Percentiles rank a stretch among this genome's conserved stretches.
These are phyloP conservation scores for Desmophyllum pertusum DNA, from an alignment of 92 coral and sea anemone genomes.

Conservation along the genomic window DNA sequence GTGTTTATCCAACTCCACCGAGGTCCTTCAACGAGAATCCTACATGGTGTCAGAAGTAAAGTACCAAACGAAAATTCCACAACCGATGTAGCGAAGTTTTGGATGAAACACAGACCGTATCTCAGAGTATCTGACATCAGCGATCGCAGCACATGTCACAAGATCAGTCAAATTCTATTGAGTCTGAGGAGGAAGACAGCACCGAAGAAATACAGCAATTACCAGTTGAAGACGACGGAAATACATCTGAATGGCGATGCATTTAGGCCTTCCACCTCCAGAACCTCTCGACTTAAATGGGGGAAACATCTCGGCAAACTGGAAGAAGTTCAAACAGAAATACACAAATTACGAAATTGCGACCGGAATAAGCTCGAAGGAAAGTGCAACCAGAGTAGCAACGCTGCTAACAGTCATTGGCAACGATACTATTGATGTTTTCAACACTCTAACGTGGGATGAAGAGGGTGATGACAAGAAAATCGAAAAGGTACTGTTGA, in stretches of 20 bases:
- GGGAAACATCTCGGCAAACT: conserved; percentile 54
- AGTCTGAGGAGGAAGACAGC: not conserved
- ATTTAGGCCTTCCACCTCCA: conserved; percentile 59
- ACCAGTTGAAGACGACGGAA: conserved; percentile 35
- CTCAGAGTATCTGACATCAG: conserved; percentile 9
- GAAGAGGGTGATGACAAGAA: conserved; percentile 51
- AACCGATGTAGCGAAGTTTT: conserved; percentile 14
- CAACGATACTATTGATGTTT: conserved; percentile 51
- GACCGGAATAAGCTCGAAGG: conserved; percentile 42
- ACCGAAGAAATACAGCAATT: conserved; percentile 19
- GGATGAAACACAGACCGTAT: conserved; percentile 17
- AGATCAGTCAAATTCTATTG: conserved; percentile 18
- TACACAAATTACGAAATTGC: conserved; percentile 49
- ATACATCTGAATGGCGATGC: conserved; percentile 53
- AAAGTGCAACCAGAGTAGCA: conserved; percentile 54
- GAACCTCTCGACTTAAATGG: conserved; percentile 57
- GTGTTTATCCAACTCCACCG: not conserved
- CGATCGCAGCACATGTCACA: conserved; percentile 32
- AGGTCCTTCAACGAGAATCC: too few species aligned
- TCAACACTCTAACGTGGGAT: conserved; percentile 47
- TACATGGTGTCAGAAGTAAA: conserved; percentile 31
- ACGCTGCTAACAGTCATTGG: conserved; percentile 55
- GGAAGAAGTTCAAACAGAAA: conserved; percentile 61
- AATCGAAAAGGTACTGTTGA: conserved; percentile 48
- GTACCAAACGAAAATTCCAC: conserved; percentile 16